Evolutionary conservation across 1,140 invertebrate species (phyloP).

Genomic region (Heliconius eleuchia): DNA sequence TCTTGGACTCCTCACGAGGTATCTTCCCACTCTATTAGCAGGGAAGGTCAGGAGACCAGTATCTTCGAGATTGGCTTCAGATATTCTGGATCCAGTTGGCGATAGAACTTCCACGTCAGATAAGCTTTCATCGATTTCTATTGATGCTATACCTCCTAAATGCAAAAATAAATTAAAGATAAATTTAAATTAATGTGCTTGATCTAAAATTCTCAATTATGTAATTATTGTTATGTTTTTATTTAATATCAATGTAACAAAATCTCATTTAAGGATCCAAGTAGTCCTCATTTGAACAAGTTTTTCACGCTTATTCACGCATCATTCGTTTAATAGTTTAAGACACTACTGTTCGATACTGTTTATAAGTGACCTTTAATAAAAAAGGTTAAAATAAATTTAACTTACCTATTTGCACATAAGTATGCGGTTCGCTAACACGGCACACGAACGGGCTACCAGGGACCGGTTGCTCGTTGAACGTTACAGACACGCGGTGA

Average conservation of each 20-base stretch:
- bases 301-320: too few relatives aligned
- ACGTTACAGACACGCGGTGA: slow-evolving; percentile 97
- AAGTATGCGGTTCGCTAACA: slow-evolving; percentile 91
- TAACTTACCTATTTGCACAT: slow-evolving; percentile 81
- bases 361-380: too few relatives aligned
- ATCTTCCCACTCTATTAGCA: slow-evolving; percentile 79
- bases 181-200: neutral
- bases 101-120: slow-evolving; percentile 82
- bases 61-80: slow-evolving; percentile 77
- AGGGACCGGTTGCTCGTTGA: slow-evolving; percentile 96
- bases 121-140: slow-evolving; percentile 82
- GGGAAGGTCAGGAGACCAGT: slow-evolving; percentile 81
- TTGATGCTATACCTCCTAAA: slow-evolving; percentile 77
- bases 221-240: too few relatives aligned
- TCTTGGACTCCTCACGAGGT: slow-evolving; percentile 75
- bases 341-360: too few relatives aligned
- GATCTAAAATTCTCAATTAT: neutral
- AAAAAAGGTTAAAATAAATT: too few relatives aligned
- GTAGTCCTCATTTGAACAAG: too few relatives aligned
- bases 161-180: neutral
- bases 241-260: too few relatives aligned
- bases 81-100: slow-evolving; percentile 78
- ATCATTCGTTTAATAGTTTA: too few relatives aligned
- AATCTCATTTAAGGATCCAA: too few relatives aligned
- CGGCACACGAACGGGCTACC: slow-evolving; percentile 96